phyloP scores from a whole-genome alignment of 2,797 vertebrate species.

The Phalanger gymnotis region DNA sequence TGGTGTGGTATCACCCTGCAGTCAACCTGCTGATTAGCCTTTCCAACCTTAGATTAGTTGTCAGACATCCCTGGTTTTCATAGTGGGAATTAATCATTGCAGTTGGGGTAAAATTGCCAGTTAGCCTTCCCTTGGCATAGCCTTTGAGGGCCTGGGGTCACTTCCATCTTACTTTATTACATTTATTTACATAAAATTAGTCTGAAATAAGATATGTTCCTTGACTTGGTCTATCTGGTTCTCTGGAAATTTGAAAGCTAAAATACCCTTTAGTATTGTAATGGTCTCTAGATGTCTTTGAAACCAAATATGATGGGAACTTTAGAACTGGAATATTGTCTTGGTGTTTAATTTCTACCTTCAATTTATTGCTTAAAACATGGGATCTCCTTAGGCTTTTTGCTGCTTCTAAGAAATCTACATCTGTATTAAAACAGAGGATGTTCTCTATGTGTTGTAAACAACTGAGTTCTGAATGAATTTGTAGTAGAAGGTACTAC shows the following conservation, averaged over 20 bases:
- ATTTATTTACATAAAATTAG: constrained; percentile 21
- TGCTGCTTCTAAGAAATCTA: constrained; percentile 14
- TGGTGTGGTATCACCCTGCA: background rate
- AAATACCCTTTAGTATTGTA: constrained; percentile 49
- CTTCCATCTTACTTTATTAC: background rate
- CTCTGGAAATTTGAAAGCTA: constrained; percentile 41
- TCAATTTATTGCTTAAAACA: constrained; percentile 14
- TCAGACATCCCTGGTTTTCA: background rate
- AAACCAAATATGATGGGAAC: constrained; percentile 24
- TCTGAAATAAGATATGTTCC: constrained; percentile 22
- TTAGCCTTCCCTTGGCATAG: background rate
- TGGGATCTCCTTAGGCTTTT: background rate
- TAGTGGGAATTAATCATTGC: background rate
- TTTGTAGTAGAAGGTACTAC: background rate
- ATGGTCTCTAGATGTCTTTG: background rate
- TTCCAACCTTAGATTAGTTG: background rate
- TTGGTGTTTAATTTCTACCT: constrained; percentile 18
- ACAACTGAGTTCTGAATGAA: constrained; percentile 15
- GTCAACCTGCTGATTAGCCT: background rate
- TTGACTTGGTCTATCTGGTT: constrained; percentile 40
- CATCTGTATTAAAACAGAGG: background rate
- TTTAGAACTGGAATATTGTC: constrained; percentile 42
- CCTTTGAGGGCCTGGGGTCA: background rate
- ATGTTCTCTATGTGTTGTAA: background rate
- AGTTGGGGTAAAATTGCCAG: background rate